Conservation (phyloP, 2,888 invertebrate genomes). For the Crematogaster levior region DNA sequence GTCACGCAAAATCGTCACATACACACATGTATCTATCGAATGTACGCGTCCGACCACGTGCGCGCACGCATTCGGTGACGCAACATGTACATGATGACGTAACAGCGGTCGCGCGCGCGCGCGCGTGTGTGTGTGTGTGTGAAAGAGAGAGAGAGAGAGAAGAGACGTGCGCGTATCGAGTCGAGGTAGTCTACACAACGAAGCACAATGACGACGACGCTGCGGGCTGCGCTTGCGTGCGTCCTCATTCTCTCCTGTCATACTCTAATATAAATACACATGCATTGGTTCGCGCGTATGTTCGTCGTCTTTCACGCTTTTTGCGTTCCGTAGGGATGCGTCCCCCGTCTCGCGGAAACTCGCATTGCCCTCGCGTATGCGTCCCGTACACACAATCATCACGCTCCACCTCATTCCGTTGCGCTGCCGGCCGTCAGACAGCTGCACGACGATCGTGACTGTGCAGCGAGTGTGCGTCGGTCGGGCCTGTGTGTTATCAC, state of each 20-base stretch:
- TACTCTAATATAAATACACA: background rate
- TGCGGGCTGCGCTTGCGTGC: conserved; percentile 71
- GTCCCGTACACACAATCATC: conserved; percentile 2
- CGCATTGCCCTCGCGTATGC: conserved; percentile 22
- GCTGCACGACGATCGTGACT: conserved; percentile 46
- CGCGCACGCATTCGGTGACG: conserved; percentile 70
- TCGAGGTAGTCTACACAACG: conserved; percentile 53
- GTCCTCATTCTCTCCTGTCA: conserved; percentile 57
- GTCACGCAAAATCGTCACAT: background rate
- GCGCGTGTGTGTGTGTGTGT: background rate
- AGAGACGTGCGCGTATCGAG: conserved; percentile 61
- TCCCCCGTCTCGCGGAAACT: conserved; percentile 7
- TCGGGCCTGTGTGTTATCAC: conserved; percentile 42
- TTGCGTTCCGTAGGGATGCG: conserved; percentile 1
- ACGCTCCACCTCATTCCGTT: conserved; percentile 18
- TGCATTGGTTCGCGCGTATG: background rate
- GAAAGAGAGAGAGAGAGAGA: conserved; percentile 15
- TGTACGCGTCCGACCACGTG: conserved; percentile 63
- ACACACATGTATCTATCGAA: background rate
- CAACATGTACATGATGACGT: conserved; percentile 69
- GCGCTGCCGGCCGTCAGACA: conserved; percentile 23
- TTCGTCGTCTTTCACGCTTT: conserved; percentile 19
- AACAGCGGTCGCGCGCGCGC: conserved; percentile 30
- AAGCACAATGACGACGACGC: conserved; percentile 45
- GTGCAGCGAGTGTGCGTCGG: conserved; percentile 18